A percentile compares a stretch with the other conserved stretches of the same genome.
phyloP scores from a whole-genome alignment of 2,797 vertebrate species.

The Orestias chungarensis region DNA sequence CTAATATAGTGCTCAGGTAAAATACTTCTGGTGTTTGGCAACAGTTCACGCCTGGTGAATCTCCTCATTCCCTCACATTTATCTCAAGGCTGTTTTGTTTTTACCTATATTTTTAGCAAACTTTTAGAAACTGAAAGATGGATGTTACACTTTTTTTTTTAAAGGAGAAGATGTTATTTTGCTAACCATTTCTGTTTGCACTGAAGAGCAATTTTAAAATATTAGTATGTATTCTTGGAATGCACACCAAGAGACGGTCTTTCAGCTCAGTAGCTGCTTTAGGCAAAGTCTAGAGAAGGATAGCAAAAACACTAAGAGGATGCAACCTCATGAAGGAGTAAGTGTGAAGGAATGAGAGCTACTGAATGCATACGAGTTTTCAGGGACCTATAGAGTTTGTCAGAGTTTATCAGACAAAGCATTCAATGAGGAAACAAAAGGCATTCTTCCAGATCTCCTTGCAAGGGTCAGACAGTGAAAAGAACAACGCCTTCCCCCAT shows the following conservation, averaged over 20 bases:
- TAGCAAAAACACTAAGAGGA: constrained; percentile 5
- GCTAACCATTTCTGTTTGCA: constrained; percentile 52
- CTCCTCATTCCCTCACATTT: not conserved
- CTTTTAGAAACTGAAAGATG: too few relatives aligned
- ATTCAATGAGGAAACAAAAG: constrained; percentile 69
- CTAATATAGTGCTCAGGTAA: too few relatives aligned
- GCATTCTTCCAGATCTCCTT: constrained; percentile 68
- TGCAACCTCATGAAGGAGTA: constrained; percentile 10
- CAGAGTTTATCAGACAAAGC: constrained; percentile 69
- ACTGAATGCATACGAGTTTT: constrained; percentile 39
- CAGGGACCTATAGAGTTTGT: constrained; percentile 40
- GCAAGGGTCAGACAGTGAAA: constrained; percentile 64
- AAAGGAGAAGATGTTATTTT: constrained; percentile 59
- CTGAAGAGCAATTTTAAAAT: constrained; percentile 37
- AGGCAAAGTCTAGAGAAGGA: constrained; percentile 32
- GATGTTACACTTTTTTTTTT: constrained; percentile 46
- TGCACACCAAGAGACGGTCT: constrained; percentile 51
- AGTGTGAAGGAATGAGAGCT: constrained; percentile 13
- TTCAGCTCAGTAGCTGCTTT: constrained; percentile 44
- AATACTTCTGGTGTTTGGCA: not conserved
- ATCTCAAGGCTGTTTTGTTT: not conserved
- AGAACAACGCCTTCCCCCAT: constrained; percentile 42
- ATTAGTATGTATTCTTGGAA: constrained; percentile 47
- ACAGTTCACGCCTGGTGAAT: not conserved
- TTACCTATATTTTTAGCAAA: too few relatives aligned